Evolutionary conservation across 2,113 vertebrate species (phyloP).

Genomic region (Thermophis baileyi): DNA sequence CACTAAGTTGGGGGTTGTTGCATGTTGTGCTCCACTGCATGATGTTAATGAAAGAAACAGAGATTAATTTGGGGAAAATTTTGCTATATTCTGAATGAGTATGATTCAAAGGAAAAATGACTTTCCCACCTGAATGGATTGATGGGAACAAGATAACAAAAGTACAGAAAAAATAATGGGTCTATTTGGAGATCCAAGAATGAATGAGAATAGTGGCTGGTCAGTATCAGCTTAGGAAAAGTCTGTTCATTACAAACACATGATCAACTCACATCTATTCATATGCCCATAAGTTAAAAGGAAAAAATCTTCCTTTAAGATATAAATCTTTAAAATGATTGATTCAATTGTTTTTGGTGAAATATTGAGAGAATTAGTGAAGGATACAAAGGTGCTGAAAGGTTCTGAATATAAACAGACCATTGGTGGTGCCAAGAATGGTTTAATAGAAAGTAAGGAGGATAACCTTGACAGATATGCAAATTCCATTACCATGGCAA

Average conservation of each 20-base stretch:
- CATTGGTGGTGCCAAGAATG: not conserved
- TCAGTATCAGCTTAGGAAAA: not conserved
- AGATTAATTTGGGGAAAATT: not conserved
- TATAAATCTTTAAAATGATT: not conserved
- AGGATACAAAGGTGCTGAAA: not conserved
- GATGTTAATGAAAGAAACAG: not conserved
- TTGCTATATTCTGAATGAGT: not conserved
- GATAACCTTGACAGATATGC: not conserved
- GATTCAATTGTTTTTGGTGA: not conserved
- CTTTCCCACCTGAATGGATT: not conserved
- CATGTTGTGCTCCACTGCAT: not conserved
- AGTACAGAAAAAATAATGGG: not conserved
- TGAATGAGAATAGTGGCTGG: not conserved
- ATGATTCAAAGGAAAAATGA: not conserved
- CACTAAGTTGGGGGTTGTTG: not conserved
- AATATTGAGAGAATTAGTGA: not conserved
- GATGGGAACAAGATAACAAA: not conserved
- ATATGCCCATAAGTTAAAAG: not conserved
- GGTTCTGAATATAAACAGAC: not conserved
- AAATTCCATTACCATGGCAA: not conserved
- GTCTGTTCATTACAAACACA: not conserved
- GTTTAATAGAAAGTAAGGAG: not conserved
- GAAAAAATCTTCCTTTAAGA: not conserved
- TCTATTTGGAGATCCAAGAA: not conserved
- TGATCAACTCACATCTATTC: not conserved